phyloP scores from a whole-genome alignment of 1,140 invertebrate genomes.

The Vanessa atalanta region DNA sequence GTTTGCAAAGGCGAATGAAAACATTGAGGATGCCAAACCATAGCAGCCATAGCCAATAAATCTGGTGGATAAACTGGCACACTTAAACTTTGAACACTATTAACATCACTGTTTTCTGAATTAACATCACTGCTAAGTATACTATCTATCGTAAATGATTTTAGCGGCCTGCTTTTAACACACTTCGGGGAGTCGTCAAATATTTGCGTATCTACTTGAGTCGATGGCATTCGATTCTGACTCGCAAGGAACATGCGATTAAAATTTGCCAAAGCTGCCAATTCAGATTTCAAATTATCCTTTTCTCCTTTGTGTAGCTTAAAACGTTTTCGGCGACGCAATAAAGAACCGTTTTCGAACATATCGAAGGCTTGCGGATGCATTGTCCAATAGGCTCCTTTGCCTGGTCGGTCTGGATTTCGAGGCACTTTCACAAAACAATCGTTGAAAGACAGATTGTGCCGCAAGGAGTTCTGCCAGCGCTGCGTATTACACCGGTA shows the following conservation, averaged over 20 bases:
- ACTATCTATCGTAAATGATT: slow-evolving; percentile 88
- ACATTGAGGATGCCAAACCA: slow-evolving; percentile 6
- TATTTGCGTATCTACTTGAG: slow-evolving; percentile 80
- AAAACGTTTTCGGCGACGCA: slow-evolving; percentile 86
- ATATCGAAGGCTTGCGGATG: slow-evolving; percentile 93
- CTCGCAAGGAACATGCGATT: slow-evolving; percentile 83
- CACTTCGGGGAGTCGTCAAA: slow-evolving; percentile 72
- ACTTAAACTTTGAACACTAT: neutral
- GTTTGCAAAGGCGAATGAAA: neutral
- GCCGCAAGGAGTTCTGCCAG: slow-evolving; percentile 92
- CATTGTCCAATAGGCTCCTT: slow-evolving; percentile 94
- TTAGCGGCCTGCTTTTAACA: slow-evolving; percentile 75
- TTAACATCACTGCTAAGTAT: neutral
- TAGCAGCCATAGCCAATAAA: slow-evolving; percentile 14
- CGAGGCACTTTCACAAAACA: slow-evolving; percentile 96
- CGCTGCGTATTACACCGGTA: slow-evolving; percentile 94
- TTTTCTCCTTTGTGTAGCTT: slow-evolving; percentile 84
- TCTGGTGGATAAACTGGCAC: slow-evolving; percentile 4
- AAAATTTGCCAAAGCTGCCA: slow-evolving; percentile 87
- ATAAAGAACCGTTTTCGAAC: slow-evolving; percentile 95
- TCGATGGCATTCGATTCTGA: slow-evolving; percentile 70
- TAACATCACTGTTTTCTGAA: neutral
- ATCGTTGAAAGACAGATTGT: slow-evolving; percentile 95
- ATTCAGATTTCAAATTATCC: slow-evolving; percentile 82
- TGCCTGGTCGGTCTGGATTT: slow-evolving; percentile 91